phyloP scores from a whole-genome alignment of 2,113 vertebrate genomes.

The Gavialis gangeticus region DNA sequence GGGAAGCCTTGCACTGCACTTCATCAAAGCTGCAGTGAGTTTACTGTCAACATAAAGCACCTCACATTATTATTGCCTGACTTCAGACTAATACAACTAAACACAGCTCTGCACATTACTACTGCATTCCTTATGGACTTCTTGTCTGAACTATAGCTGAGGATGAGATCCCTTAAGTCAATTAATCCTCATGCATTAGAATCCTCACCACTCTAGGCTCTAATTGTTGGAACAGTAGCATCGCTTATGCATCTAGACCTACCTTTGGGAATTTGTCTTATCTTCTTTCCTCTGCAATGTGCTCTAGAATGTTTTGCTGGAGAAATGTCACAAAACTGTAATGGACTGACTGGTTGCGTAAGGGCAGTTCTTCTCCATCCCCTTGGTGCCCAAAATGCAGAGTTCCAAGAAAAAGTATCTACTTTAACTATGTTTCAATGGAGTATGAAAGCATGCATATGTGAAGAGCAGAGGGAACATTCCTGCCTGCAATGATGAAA shows the following conservation, averaged over 20 bases:
- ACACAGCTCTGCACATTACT: neutral
- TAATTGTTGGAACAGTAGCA: neutral
- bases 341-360: accelerated
- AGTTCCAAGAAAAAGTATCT: neutral
- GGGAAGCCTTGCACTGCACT: accelerated
- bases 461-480: neutral
- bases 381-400: accelerated
- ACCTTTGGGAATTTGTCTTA: slow-evolving; percentile 19
- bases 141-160: accelerated
- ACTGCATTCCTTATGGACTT: neutral
- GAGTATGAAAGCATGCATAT: accelerated
- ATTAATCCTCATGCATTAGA: accelerated
- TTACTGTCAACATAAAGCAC: neutral
- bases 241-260: neutral
- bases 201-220: neutral
- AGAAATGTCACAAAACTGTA: accelerated
- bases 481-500: slow-evolving; percentile 5
- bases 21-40: slow-evolving; percentile 18
- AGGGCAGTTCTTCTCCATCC: neutral
- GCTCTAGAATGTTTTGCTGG: neutral
- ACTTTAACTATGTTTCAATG: neutral
- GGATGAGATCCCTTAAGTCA: neutral
- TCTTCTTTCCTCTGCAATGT: neutral
- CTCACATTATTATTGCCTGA: neutral
- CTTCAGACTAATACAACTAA: no score